These are phyloP conservation scores for Ornithoptera alexandrae DNA, from an alignment of 2,888 invertebrate species.

Conservation along the genomic window DNA sequence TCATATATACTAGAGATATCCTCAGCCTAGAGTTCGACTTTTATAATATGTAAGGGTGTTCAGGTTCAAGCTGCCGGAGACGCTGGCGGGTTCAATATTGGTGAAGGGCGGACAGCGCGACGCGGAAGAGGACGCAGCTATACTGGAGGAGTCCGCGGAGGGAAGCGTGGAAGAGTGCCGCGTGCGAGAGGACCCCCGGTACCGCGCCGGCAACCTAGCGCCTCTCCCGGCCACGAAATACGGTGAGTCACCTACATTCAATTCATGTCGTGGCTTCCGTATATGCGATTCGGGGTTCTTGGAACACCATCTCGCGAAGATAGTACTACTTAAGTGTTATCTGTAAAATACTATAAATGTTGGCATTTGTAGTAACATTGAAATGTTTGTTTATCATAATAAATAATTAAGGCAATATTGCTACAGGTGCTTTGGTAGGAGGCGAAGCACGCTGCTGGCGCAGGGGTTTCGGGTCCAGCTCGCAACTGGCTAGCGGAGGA, in stretches of 20 bases:
- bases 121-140: slow-evolving; percentile 45
- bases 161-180: slow-evolving; percentile 35
- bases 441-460: slow-evolving; percentile 41
- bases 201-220: slow-evolving; percentile 44
- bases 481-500: slow-evolving; percentile 33
- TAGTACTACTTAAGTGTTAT: no score
- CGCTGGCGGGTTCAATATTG: slow-evolving; percentile 50
- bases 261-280: no score
- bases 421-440: slow-evolving; percentile 36
- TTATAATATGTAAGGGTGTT: background rate
- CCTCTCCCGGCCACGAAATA: slow-evolving; percentile 52
- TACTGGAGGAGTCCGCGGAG: slow-evolving; percentile 55
- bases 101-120: slow-evolving; percentile 41
- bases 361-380: no score
- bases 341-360: no score
- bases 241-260: slow-evolving; percentile 39
- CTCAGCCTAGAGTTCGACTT: background rate
- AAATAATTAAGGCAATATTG: background rate
- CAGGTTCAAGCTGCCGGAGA: slow-evolving; percentile 40
- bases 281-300: no score
- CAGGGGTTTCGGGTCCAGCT: slow-evolving; percentile 37
- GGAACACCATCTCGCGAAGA: no score
- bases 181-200: slow-evolving; percentile 40
- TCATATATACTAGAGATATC: no score
- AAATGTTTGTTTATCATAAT: no score